Percentiles rank a stretch among this genome's conserved stretches.
These are phyloP conservation scores for Melikaiella ostensackeni DNA, from an alignment of 2,888 invertebrate genomes.

Conservation along the genomic window DNA sequence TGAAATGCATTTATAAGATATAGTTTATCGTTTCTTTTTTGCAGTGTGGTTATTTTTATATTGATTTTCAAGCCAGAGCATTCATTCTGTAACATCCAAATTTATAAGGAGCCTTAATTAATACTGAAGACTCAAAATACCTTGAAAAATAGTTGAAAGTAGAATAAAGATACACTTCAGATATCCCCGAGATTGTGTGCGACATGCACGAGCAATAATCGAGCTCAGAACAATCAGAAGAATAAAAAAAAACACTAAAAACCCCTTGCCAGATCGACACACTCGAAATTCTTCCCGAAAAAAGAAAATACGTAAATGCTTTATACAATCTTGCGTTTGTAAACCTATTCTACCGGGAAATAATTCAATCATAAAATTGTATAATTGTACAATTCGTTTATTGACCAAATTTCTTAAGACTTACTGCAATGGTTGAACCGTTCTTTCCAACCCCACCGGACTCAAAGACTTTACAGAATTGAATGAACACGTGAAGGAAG, in stretches of 20 bases:
- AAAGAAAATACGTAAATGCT: background rate
- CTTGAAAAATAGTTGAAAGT: background rate
- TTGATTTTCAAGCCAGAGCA: background rate
- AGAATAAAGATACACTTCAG: conserved; percentile 8
- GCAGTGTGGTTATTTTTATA: background rate
- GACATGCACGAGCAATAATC: background rate
- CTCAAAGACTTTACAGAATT: conserved; percentile 86
- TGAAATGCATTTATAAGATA: background rate
- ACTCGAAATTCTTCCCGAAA: background rate
- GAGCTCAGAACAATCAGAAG: background rate
- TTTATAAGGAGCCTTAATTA: background rate
- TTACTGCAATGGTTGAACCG: conserved; percentile 93
- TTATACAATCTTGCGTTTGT: background rate
- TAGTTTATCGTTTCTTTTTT: background rate
- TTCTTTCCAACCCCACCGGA: conserved; percentile 96
- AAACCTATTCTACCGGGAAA: background rate
- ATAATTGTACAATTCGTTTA: background rate
- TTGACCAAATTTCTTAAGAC: conserved; percentile 35
- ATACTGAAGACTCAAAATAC: background rate
- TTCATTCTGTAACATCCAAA: background rate
- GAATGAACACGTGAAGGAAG: conserved; percentile 82
- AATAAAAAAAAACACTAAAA: background rate
- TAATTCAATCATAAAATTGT: background rate
- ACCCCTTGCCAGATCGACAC: background rate
- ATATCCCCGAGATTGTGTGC: conserved; percentile 8